A percentile compares a stretch with the other conserved stretches of the same genome.
Evolutionary conservation across 2,888 invertebrate genomes (phyloP).

Genomic region (Schrankia costaestrigalis): DNA sequence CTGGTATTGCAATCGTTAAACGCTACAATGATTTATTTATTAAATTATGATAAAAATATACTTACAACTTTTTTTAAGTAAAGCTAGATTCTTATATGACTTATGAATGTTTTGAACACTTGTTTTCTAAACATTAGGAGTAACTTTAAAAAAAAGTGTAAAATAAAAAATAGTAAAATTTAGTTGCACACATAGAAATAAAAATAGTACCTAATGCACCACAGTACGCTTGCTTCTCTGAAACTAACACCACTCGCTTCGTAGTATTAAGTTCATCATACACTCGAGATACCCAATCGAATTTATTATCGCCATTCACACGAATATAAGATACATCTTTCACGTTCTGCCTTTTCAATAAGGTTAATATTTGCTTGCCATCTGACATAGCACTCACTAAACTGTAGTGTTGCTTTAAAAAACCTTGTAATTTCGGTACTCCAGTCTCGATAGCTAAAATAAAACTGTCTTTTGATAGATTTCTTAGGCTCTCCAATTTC

Average conservation of each 20-base stretch:
- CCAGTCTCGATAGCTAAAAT: constrained; percentile 41
- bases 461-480: constrained; percentile 37
- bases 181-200: too few species aligned
- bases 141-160: too few species aligned
- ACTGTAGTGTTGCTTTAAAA: constrained; percentile 35
- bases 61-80: too few species aligned
- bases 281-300: constrained; percentile 45
- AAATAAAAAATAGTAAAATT: too few species aligned
- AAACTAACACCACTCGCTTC: constrained; percentile 43
- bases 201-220: constrained; percentile 44
- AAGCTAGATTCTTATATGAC: too few species aligned
- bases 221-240: constrained; percentile 46
- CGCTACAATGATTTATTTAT: too few species aligned
- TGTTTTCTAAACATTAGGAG: too few species aligned
- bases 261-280: constrained; percentile 41
- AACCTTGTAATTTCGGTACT: constrained; percentile 30
- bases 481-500: constrained; percentile 41
- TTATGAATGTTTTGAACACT: too few species aligned
- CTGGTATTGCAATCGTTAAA: too few species aligned
- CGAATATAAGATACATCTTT: constrained; percentile 36
- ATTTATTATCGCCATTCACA: constrained; percentile 41
- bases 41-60: too few species aligned
- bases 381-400: constrained; percentile 44
- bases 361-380: constrained; percentile 37
- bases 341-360: constrained; percentile 37